Percentiles rank a stretch among this genome's conserved stretches.
phyloP scores from a whole-genome alignment of 2,797 vertebrate species.

The Menidia menidia region DNA sequence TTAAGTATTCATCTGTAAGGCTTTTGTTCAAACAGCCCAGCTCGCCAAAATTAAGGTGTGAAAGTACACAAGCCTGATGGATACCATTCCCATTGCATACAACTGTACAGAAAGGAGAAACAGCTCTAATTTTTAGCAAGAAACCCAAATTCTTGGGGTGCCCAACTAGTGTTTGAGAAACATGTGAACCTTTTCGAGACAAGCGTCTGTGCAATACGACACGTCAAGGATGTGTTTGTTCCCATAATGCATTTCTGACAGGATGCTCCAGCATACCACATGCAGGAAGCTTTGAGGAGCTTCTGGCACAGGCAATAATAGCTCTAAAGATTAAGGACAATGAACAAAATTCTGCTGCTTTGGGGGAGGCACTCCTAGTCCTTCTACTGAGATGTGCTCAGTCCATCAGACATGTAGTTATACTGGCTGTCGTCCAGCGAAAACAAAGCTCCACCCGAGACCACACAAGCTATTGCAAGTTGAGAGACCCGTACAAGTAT shows the following conservation, averaged over 20 bases:
- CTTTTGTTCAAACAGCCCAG: conserved; percentile 11
- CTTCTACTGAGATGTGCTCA: conserved; percentile 6
- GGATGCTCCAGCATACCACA: not conserved
- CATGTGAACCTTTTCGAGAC: not conserved
- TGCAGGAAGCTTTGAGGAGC: not conserved
- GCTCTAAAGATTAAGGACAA: not conserved
- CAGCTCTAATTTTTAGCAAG: conserved; percentile 7
- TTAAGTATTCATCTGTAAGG: not conserved
- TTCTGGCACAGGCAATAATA: not conserved
- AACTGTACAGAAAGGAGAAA: not conserved
- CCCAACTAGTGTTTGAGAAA: not conserved
- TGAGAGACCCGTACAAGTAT: not conserved
- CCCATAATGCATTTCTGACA: not conserved
- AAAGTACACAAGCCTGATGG: not conserved
- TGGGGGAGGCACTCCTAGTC: conserved; percentile 7
- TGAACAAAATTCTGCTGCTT: not conserved
- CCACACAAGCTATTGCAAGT: conserved; percentile 44
- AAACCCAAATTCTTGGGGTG: not conserved
- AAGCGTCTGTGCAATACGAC: not conserved
- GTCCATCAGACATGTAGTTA: conserved; percentile 26
- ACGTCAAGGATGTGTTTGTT: not conserved
- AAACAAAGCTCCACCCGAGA: conserved; percentile 18
- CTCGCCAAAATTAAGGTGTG: not conserved
- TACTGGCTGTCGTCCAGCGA: conserved; percentile 33
- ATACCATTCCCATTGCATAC: not conserved